Conservation (phyloP, 2,888 invertebrate genomes). For the Girardia tigrina region DNA sequence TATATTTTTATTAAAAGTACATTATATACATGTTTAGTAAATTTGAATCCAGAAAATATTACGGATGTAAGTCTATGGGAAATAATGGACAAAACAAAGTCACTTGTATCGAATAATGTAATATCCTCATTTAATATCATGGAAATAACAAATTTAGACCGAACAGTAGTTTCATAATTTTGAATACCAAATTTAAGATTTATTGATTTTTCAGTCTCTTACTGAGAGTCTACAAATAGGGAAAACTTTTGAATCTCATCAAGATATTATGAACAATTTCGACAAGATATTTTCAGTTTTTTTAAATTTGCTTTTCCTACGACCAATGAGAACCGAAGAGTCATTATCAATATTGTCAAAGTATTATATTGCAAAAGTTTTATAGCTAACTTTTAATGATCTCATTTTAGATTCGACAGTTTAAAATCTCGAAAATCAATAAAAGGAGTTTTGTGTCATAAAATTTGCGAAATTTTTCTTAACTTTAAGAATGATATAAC, state of each 20-base stretch:
- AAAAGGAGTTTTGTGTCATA: slow-evolving; percentile 44
- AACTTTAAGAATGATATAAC: slow-evolving; percentile 48
- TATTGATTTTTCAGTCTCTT: not conserved
- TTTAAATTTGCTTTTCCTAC: slow-evolving; percentile 43
- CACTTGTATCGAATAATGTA: not conserved
- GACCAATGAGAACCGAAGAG: slow-evolving; percentile 44
- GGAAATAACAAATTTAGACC: not conserved
- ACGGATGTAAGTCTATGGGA: not conserved
- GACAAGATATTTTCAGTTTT: slow-evolving; percentile 47
- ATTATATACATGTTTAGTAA: not conserved
- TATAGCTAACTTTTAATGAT: not conserved
- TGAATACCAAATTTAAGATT: not conserved
- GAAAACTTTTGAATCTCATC: not conserved
- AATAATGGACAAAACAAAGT: not conserved
- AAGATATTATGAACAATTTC: slow-evolving; percentile 40
- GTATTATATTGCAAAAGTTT: slow-evolving; percentile 39
- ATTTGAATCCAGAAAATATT: not conserved
- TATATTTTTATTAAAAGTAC: not conserved
- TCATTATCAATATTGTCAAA: slow-evolving; percentile 45
- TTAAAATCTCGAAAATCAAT: slow-evolving; percentile 44
- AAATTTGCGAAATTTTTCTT: slow-evolving; percentile 47
- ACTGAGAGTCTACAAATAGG: not conserved
- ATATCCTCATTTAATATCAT: not conserved
- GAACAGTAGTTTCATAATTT: not conserved
- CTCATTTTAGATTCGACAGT: slow-evolving; percentile 41